Conservation (phyloP, 2,888 invertebrate species). For the Cheilosia pagana region DNA sequence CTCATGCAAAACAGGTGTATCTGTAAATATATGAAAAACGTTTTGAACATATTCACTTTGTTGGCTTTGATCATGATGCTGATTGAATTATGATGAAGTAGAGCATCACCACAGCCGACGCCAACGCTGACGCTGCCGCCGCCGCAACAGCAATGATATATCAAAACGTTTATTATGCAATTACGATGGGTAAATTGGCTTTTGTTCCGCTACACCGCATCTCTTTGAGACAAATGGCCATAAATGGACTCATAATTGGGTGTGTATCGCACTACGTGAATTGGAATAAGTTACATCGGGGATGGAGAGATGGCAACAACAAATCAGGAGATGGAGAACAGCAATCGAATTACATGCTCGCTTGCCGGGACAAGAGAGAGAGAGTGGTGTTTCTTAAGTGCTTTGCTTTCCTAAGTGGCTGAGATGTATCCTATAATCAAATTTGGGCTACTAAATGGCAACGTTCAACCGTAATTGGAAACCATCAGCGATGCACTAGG, state of each 20-base stretch:
- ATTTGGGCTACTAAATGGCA: slow-evolving; percentile 59
- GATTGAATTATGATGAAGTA: slow-evolving; percentile 72
- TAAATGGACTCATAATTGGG: slow-evolving; percentile 72
- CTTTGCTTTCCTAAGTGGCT: slow-evolving; percentile 57
- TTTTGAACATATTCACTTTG: slow-evolving; percentile 56
- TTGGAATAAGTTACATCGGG: background rate
- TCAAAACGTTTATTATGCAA: slow-evolving; percentile 74
- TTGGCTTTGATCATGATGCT: slow-evolving; percentile 72
- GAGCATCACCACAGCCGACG: slow-evolving; percentile 24
- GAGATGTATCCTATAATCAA: slow-evolving; percentile 57
- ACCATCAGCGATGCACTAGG: slow-evolving; percentile 39
- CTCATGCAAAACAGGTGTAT: slow-evolving; percentile 67
- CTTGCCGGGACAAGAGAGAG: slow-evolving; percentile 24
- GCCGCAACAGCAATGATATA: slow-evolving; percentile 58
- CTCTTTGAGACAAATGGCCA: slow-evolving; percentile 72
- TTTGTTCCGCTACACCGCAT: slow-evolving; percentile 60
- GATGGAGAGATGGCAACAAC: background rate
- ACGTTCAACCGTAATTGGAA: slow-evolving; percentile 48
- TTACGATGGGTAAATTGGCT: slow-evolving; percentile 74
- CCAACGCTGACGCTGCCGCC: no score
- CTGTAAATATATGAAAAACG: slow-evolving; percentile 23
- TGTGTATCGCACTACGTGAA: slow-evolving; percentile 42
- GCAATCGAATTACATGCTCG: slow-evolving; percentile 57
- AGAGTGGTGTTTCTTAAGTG: slow-evolving; percentile 67
- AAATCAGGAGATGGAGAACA: background rate